Evolutionary conservation across 2,888 invertebrate species (phyloP), one percentile per base, ranked within the genome.

Genomic region (Merodon equestris): DNA sequence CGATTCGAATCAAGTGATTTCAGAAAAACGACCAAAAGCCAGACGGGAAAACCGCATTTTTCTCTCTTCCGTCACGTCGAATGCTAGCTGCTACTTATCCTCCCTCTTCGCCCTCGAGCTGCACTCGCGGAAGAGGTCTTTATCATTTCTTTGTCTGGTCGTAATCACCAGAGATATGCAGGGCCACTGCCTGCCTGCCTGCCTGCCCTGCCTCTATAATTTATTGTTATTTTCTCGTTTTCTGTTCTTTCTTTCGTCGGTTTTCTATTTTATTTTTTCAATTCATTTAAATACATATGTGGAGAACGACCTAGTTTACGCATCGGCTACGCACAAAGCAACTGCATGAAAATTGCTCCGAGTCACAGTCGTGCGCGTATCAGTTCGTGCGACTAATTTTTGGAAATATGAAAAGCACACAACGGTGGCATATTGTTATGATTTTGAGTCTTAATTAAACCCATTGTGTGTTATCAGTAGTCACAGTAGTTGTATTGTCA

Each of bases 121-220:
- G 17, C 15, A 17, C 12, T 12, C 9, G 9, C 9, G 12, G 7
- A 5, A 17, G 38, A n/a, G 51, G 44, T 12, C 51, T 53, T 73
- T 73, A 73, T 73, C 73, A n/a, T 60, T 73, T 14, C 60, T 73
- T 73, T 73, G 73, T 73, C 27, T 47, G 57, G n/a, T 17, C 17
- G 47, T 15, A 54, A 47, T 47, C 27, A 40, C 58, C 40, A 51
- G 14, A 45, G 17, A 53, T 34, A 53, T 45, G 47, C 53, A 48
- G 57, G 58, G 61, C 47, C 40, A 34, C 27, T 73, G n/a, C n/a
- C n/a, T n/a, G n/a, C n/a, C n/a, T n/a, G n/a, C n/a, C n/a, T n/a
- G n/a, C n/a, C n/a, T n/a, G 27, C 27, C 27, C 27, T 27, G 27
- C 27, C 27, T 67, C 42, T 47, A 73, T 67, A 73, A 73, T 66